Base-by-base conservation (phyloP, 2,888 invertebrate genomes). In the Iphiclides podalirius region DNA sequence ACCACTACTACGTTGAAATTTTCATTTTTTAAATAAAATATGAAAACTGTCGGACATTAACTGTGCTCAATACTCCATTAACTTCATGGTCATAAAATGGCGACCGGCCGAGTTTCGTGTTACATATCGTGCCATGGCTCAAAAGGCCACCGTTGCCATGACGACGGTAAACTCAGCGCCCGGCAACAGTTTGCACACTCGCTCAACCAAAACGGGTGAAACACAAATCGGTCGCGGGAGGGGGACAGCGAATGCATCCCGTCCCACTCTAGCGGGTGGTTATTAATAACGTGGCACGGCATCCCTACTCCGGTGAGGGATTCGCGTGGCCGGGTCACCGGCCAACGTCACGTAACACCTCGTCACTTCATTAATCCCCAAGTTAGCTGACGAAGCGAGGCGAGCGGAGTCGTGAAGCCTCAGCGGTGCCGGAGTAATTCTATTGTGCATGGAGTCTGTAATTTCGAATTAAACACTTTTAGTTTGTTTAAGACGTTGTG, bases 361-460 rank as follows among this genome's bases (percentile, higher is more conserved):
- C n/a, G 52, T 55, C 61, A 67, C 58, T 67, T 67, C 59, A 66
- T 67, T 67, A 63, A 59, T 53, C 58, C 45, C 20, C 20, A n/a
- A n/a, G n/a, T 52, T 42, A 49, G 56, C 57, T 57, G 59, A 17
- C 39, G 33, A 26, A 12, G 26, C n/a, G n/a, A n/a, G 16, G 11
- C 7, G 13, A 15, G 12, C 16, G 4, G n/a, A n/a, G n/a, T n/a
- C n/a, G n/a, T n/a, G 31, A 16, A 9, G 13, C 17, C 9, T 38
- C 3, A n/a, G 38, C 11, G 26, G 7, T 20, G 34, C 39, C 34
- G 15, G 40, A 34, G 23, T 33, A 39, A 20, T 47, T 40, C 15
- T 31, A 33, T 42, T 37, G 11, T 42, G 23, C 12, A n/a, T 13
- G 11, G 34, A 16, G 17, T 36, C 41, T 17, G 26, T 26, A 15